phyloP scores from a whole-genome alignment of 1,140 invertebrate species.

The Laodelphax striatellus region DNA sequence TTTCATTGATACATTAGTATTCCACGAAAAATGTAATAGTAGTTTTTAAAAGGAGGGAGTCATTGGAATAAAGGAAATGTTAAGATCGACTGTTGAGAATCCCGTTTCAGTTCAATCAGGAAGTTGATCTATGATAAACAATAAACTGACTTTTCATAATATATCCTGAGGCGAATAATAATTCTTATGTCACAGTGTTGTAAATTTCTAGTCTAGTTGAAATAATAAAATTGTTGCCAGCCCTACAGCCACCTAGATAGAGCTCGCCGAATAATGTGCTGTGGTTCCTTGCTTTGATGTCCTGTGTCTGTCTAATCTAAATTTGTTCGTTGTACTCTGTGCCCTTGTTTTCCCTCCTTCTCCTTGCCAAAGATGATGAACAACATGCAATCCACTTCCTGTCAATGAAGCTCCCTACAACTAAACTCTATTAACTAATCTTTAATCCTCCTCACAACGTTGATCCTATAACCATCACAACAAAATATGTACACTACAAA shows the following conservation, averaged over 20 bases:
- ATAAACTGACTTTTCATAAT: background rate
- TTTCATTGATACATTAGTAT: too few relatives aligned
- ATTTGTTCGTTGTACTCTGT: background rate
- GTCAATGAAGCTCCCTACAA: background rate
- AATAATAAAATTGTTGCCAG: background rate
- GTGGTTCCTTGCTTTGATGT: background rate
- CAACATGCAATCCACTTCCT: background rate
- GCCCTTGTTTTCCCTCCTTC: background rate
- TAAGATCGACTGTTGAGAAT: background rate
- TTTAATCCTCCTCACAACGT: background rate
- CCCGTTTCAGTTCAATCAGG: background rate
- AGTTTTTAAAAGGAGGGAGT: too few relatives aligned
- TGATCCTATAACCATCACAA: background rate
- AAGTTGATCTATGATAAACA: background rate
- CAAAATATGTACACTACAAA: conserved; percentile 2
- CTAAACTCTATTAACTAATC: background rate
- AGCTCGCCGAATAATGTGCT: conserved; percentile 1
- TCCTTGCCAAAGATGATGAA: background rate
- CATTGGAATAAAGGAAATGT: too few relatives aligned
- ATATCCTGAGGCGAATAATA: background rate
- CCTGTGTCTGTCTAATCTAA: background rate
- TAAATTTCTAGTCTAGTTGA: background rate
- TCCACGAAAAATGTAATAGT: too few relatives aligned
- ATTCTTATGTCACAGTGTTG: background rate
- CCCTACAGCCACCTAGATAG: background rate